phyloP scores from a whole-genome alignment of 1,140 invertebrate genomes.

The Aphelenchoides besseyi region DNA sequence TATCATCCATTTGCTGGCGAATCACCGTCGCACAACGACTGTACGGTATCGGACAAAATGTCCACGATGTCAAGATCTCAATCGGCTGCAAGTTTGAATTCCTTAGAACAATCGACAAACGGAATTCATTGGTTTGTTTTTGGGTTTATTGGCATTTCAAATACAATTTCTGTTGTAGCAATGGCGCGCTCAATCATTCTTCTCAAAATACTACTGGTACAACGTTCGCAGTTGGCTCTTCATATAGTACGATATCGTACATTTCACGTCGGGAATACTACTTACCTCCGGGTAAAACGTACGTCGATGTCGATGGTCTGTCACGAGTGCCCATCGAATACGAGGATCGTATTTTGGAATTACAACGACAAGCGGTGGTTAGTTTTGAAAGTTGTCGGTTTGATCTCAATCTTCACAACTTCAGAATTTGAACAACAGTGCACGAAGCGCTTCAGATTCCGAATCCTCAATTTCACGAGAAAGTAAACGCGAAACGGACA shows the following conservation, averaged over 20 bases:
- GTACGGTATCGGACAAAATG: slow-evolving; percentile 28
- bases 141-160: slow-evolving; percentile 13
- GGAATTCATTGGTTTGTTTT: slow-evolving; percentile 24
- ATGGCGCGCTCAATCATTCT: slow-evolving; percentile 6
- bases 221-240: slow-evolving; percentile 18
- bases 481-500: not conserved
- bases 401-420: not conserved
- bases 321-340: slow-evolving; percentile 41
- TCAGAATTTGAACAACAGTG: slow-evolving; percentile 22
- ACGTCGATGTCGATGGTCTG: slow-evolving; percentile 35
- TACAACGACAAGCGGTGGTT: slow-evolving; percentile 24
- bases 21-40: slow-evolving; percentile 19
- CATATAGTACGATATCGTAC: slow-evolving; percentile 26
- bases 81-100: slow-evolving; percentile 41
- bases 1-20: not conserved
- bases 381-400: not conserved
- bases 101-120: slow-evolving; percentile 35
- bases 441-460: slow-evolving; percentile 13
- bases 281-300: slow-evolving; percentile 24
- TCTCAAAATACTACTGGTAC: not conserved
- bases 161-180: slow-evolving; percentile 9
- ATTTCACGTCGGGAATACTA: slow-evolving; percentile 14
- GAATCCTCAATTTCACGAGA: slow-evolving; percentile 11
- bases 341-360: slow-evolving; percentile 40
- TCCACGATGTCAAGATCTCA: slow-evolving; percentile 35